Conservation (phyloP, 2,888 invertebrate species). For the Emmelina monodactyla region DNA sequence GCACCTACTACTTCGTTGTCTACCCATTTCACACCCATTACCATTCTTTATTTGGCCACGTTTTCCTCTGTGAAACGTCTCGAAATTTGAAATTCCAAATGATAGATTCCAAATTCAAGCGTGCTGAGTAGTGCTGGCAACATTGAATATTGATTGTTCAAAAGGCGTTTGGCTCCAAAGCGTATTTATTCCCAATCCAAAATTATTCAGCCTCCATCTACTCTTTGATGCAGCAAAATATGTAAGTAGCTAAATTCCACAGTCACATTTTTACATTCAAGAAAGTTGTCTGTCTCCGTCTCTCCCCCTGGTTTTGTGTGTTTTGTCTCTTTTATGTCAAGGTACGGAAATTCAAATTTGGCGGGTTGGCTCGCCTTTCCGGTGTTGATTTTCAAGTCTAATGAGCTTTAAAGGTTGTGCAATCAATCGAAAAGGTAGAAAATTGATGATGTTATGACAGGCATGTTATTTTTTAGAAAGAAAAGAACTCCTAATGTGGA, state of each 20-base stretch:
- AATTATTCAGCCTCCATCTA: conserved; percentile 55
- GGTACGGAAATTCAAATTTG: conserved; percentile 63
- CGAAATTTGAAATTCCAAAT: conserved; percentile 40
- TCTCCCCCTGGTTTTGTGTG: conserved; percentile 9
- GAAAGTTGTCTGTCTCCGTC: conserved; percentile 31
- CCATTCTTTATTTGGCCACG: too few relatives aligned
- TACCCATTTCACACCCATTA: too few relatives aligned
- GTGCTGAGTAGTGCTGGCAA: conserved; percentile 42
- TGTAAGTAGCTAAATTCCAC: conserved; percentile 60
- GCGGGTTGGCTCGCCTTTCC: conserved; percentile 60
- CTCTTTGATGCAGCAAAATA: conserved; percentile 62
- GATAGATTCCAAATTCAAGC: conserved; percentile 51
- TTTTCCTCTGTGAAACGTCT: too few relatives aligned
- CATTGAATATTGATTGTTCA: conserved; percentile 67
- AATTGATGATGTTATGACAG: conserved; percentile 16
- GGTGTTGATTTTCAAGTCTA: conserved; percentile 50
- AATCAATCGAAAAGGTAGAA: conserved; percentile 55
- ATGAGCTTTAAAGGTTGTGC: conserved; percentile 55
- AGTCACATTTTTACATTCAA: conserved; percentile 51
- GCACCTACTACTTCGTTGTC: too few relatives aligned
- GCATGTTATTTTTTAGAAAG: conserved; percentile 2
- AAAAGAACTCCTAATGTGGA: too few relatives aligned
- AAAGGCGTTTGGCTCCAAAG: conserved; percentile 60
- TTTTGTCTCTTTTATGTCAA: conserved; percentile 28
- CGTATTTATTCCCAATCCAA: conserved; percentile 67